Conservation (phyloP, 2,113 vertebrate species). For the Hemiprocne comata region DNA sequence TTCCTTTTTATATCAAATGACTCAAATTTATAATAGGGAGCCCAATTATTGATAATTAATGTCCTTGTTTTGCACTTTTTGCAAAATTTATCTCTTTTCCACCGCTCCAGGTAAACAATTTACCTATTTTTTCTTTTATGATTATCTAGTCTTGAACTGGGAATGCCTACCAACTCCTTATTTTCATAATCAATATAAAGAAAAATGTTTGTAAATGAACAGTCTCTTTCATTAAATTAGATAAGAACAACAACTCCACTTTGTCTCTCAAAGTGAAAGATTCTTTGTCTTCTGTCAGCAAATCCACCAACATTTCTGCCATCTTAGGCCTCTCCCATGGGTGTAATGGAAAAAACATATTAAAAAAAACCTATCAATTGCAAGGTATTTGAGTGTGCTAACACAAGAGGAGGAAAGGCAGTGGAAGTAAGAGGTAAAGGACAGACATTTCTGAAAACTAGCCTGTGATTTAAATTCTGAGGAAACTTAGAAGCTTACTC, state of each 20-base stretch:
- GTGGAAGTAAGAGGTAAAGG: background rate
- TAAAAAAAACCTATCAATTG: fast-evolving
- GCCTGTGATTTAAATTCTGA: background rate
- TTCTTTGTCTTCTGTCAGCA: background rate
- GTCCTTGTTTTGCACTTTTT: background rate
- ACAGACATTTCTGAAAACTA: background rate
- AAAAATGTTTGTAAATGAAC: background rate
- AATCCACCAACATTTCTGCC: background rate
- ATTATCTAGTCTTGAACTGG: background rate
- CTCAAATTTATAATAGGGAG: background rate
- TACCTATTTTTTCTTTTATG: background rate
- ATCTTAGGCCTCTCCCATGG: background rate
- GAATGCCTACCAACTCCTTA: background rate
- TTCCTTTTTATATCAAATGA: background rate
- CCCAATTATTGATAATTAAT: background rate
- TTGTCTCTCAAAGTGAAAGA: background rate
- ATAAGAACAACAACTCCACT: background rate
- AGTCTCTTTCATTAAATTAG: background rate
- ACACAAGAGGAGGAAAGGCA: background rate
- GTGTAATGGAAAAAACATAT: background rate
- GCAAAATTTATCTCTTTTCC: background rate
- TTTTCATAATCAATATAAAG: fast-evolving
- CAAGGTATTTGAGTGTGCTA: background rate
- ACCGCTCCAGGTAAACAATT: background rate
- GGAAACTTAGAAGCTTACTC: background rate